A percentile compares a stretch with the other conserved stretches of the same genome.
Evolutionary conservation across 2,113 vertebrate genomes (phyloP).

Genomic region (Macrotus californicus): DNA sequence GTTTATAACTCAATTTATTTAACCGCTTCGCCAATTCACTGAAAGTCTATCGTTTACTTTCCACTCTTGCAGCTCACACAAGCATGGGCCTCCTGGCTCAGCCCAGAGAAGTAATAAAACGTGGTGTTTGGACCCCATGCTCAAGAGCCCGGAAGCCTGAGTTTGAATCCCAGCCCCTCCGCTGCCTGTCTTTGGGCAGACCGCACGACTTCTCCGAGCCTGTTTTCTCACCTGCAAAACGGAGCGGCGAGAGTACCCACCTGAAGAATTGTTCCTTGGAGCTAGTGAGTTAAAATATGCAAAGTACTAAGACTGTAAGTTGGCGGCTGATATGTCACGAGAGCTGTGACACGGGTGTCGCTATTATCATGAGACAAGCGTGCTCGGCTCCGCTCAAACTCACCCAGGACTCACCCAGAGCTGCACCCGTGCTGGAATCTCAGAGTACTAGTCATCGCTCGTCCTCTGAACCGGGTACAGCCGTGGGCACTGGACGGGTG

Average conservation of each 20-base stretch:
- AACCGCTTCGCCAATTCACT: not conserved
- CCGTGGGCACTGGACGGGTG: not conserved
- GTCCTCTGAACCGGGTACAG: rapidly evolving
- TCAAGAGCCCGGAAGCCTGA: not conserved
- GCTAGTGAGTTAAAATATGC: not conserved
- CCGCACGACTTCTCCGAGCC: not conserved
- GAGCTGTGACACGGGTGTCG: rapidly evolving
- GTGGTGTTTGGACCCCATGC: too few species aligned
- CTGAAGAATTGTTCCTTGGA: not conserved
- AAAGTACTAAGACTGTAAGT: not conserved
- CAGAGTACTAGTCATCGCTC: too few species aligned
- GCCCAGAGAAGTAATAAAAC: not conserved
- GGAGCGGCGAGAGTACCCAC: too few species aligned
- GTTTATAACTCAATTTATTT: not conserved
- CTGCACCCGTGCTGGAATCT: rapidly evolving
- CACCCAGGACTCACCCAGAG: not conserved
- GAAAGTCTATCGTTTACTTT: too few species aligned
- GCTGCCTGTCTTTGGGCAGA: not conserved
- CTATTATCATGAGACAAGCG: not conserved
- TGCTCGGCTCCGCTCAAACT: not conserved
- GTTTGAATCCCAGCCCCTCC: not conserved
- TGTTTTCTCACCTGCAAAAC: not conserved
- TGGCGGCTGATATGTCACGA: not conserved
- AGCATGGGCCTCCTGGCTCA: not conserved
- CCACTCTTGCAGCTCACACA: not conserved